These are phyloP conservation scores for Cotesia glomerata DNA, from an alignment of 1,140 invertebrate genomes.

Conservation along the genomic window DNA sequence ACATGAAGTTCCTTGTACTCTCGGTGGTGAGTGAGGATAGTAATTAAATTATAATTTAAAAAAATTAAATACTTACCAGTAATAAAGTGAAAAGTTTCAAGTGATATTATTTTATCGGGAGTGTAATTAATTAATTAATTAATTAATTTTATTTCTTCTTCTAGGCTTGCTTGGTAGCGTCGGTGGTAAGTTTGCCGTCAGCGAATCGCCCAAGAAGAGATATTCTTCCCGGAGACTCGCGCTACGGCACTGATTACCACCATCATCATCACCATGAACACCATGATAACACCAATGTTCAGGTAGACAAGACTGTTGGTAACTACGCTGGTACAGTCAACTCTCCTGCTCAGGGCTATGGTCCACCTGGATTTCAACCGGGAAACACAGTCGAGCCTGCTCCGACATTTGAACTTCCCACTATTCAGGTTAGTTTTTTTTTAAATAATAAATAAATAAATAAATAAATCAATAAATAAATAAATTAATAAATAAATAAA, in stretches of 20 bases:
- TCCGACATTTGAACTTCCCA: not conserved
- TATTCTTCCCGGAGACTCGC: constrained; percentile 54
- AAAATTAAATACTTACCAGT: not conserved
- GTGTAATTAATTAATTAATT: constrained; percentile 10
- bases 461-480: too few species aligned
- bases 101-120: too few species aligned
- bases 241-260: constrained; percentile 46
- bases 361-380: constrained; percentile 10
- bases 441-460: not conserved
- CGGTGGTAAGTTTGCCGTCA: constrained; percentile 31
- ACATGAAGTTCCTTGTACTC: constrained; percentile 57
- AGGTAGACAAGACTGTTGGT: constrained; percentile 23
- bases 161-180: constrained; percentile 44
- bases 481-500: too few species aligned
- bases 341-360: constrained; percentile 28
- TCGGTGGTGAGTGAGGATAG: constrained; percentile 50
- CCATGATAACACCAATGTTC: constrained; percentile 28
- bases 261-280: constrained; percentile 42
- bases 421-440: not conserved
- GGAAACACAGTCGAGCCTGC: not conserved
- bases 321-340: constrained; percentile 27
- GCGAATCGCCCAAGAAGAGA: constrained; percentile 38
- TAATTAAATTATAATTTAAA: not conserved
- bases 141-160: constrained; percentile 30
- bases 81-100: not conserved